Base-by-base conservation (phyloP, 2,113 vertebrate genomes). In the Hemichromis elongatus region DNA sequence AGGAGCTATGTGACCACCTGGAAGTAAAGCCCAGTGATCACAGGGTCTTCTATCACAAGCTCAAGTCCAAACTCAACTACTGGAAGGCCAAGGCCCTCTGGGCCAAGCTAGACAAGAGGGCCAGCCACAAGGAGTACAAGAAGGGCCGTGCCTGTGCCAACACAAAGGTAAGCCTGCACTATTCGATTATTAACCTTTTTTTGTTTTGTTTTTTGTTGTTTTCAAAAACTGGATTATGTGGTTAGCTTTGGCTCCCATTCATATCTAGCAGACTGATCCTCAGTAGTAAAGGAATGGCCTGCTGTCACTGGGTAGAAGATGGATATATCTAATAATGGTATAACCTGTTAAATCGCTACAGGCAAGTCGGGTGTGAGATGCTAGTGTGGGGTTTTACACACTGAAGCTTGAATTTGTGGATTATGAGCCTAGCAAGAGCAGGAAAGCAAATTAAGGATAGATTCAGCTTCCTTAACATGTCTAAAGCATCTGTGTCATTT, bases 11-110 rank as follows among this genome's bases (percentile, higher is more conserved):
- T 4, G 98, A 99, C 85, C 93, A 97, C 84, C 94, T 99, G 81
- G 98, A 99, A 3, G 95, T 99, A 54, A 97, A 97, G 91, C 98
- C 98, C 24, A 97, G 92, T 52, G 98, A 99, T 86, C 97, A 97
- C 91, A 97, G 97, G 78, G 96, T 98, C 86, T 99, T 99, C 93
- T 99, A 99, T 89, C 98, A 98, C 93, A 99, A 98, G 90, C 98
- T 99, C 88, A 99, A 99, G 94, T 98, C 99, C 92, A 98, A 97
- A 91, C 97, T 99, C 80, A 99, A 98, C 96, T 99, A 99, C 93
- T 99, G 99, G 99, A 99, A 98, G 95, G 99, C 99, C 90, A 99
- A 99, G 95, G 98, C 98, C 7, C 97, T 99, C 54, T 99, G 98
- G 98, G 97, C 97, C 56, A 99, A 99, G 90, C 90, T 99, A 90